A percentile compares a stretch with the other conserved stretches of the same genome.
These are phyloP conservation scores for Botia kubotai DNA, from an alignment of 2,797 vertebrate species.

Conservation along the genomic window DNA sequence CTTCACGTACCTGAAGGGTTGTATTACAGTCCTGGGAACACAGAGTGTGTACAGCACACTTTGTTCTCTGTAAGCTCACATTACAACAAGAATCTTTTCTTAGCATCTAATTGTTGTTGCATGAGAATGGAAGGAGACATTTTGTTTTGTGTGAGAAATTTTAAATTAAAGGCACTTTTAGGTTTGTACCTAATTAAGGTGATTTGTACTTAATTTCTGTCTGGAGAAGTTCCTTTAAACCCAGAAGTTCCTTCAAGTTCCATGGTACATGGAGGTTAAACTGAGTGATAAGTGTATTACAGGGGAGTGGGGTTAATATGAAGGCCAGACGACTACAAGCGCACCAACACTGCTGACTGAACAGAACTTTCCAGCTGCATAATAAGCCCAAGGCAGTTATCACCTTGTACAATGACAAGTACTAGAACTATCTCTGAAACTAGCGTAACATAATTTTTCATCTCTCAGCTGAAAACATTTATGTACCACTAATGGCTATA, in stretches of 20 bases:
- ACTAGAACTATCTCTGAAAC: neutral
- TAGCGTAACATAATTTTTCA: neutral
- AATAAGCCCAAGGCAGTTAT: slow-evolving; percentile 28
- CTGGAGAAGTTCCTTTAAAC: neutral
- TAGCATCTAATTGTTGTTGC: slow-evolving; percentile 25
- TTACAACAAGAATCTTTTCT: slow-evolving; percentile 26
- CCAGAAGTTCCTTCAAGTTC: neutral
- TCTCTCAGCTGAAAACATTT: slow-evolving; percentile 19
- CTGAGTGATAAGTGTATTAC: slow-evolving; percentile 4
- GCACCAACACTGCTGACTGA: slow-evolving; percentile 41
- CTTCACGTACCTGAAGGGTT: slow-evolving; percentile 44
- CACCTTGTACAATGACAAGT: slow-evolving; percentile 5
- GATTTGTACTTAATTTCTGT: neutral
- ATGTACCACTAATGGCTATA: neutral
- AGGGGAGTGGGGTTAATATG: slow-evolving; percentile 26
- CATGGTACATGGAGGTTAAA: neutral
- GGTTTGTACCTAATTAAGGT: neutral
- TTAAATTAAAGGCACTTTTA: neutral
- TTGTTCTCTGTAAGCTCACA: slow-evolving; percentile 46
- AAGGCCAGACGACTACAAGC: slow-evolving; percentile 45
- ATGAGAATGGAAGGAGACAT: slow-evolving; percentile 26
- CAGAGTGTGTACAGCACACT: slow-evolving; percentile 36
- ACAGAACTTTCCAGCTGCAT: slow-evolving; percentile 20
- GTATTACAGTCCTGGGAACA: slow-evolving; percentile 48
- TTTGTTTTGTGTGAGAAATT: neutral